phyloP scores from a whole-genome alignment of 2,113 vertebrate genomes.

The Paramormyrops kingsleyae region DNA sequence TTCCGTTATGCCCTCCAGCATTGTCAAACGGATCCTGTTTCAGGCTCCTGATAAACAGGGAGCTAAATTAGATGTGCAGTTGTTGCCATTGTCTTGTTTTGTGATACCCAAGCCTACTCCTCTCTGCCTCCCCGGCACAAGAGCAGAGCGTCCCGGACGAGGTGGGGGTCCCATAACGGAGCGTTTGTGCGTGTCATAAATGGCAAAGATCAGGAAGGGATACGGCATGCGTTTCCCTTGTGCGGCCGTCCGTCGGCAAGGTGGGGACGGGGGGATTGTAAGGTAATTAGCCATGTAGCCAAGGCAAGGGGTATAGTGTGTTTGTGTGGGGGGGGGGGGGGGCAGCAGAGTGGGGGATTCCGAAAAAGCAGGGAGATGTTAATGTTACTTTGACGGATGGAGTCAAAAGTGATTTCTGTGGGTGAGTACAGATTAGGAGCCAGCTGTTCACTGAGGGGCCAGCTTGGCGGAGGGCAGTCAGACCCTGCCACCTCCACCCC shows the following conservation, averaged over 20 bases:
- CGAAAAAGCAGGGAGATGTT: conserved; percentile 48
- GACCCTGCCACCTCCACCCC: conserved; percentile 17
- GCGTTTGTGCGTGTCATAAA: conserved; percentile 57
- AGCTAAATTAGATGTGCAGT: conserved; percentile 72
- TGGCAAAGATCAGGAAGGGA: conserved; percentile 45
- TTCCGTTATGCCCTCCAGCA: conserved; percentile 62
- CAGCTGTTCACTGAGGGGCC: conserved; percentile 61
- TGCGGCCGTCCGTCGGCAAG: conserved; percentile 48
- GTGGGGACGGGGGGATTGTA: conserved; percentile 17
- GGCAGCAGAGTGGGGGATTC: conserved; percentile 31
- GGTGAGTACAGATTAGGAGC: conserved; percentile 55
- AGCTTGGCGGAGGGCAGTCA: conserved; percentile 44
- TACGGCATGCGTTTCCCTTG: conserved; percentile 46
- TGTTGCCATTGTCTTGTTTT: conserved; percentile 68
- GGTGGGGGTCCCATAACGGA: conserved; percentile 50
- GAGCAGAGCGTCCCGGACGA: conserved; percentile 45
- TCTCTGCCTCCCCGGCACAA: background rate
- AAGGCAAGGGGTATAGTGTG: background rate
- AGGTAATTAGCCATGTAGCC: conserved; percentile 51
- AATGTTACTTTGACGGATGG: conserved; percentile 69
- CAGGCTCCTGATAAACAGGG: conserved; percentile 66
- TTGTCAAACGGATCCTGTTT: conserved; percentile 63
- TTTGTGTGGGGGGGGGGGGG: conserved; percentile 11
- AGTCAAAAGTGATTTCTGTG: conserved; percentile 70
- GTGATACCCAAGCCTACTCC: conserved; percentile 56